phyloP scores from a whole-genome alignment of 2,797 vertebrate genomes.

The Spea hammondii region DNA sequence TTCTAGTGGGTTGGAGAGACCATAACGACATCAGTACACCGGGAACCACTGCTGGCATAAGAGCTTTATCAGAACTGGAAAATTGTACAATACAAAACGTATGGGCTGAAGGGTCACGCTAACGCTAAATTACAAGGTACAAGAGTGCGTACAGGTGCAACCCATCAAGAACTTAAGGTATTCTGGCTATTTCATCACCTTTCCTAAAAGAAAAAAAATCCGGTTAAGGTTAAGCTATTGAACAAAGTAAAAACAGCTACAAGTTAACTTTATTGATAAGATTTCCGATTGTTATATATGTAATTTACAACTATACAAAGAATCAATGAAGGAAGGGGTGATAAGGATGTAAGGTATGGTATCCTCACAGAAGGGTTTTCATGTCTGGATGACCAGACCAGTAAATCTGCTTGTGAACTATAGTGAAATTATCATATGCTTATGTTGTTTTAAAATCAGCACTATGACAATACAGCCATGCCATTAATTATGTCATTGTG shows the following conservation, averaged over 20 bases:
- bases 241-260: background rate
- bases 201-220: background rate
- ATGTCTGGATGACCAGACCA: no score
- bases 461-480: no score
- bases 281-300: background rate
- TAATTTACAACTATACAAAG: no score
- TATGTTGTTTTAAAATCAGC: no score
- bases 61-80: background rate
- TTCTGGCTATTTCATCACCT: background rate
- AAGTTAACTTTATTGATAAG: background rate
- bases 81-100: constrained; percentile 2
- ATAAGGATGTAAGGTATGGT: no score
- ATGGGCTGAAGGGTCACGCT: constrained; percentile 1
- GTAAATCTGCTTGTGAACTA: no score
- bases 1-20: constrained; percentile 50
- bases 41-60: constrained; percentile 24
- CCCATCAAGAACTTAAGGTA: no score
- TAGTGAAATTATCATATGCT: no score
- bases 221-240: no score
- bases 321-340: no score
- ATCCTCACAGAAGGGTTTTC: no score
- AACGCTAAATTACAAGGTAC: background rate
- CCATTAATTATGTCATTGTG: no score
- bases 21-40: constrained; percentile 43
- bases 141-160: background rate